Conservation (phyloP, 1,140 invertebrate species). For the Hylaeus volcanicus region DNA sequence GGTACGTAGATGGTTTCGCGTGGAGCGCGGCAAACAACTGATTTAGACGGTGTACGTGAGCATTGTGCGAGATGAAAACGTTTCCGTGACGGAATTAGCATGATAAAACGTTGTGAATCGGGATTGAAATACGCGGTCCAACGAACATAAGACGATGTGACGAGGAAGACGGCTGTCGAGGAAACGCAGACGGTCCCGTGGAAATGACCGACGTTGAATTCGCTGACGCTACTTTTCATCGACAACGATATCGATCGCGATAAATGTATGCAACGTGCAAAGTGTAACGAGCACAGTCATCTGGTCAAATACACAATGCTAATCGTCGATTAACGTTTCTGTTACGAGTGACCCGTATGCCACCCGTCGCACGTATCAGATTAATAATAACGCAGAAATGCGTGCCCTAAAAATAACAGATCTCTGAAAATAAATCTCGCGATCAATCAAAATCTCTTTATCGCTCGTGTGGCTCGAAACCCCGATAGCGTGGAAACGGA, state of each 20-base stretch:
- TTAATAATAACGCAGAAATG: slow-evolving; percentile 3
- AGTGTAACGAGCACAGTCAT: not conserved
- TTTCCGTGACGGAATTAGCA: slow-evolving; percentile 50
- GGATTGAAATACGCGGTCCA: slow-evolving; percentile 46
- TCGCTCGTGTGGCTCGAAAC: not conserved
- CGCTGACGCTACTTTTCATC: too few relatives aligned
- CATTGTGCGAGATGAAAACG: slow-evolving; percentile 51
- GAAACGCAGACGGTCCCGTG: too few relatives aligned
- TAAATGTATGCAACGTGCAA: not conserved
- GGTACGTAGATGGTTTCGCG: slow-evolving; percentile 9
- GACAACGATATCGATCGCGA: too few relatives aligned
- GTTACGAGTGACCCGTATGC: not conserved
- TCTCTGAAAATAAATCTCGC: not conserved
- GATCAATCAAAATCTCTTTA: slow-evolving; percentile 23
- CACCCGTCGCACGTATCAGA: not conserved
- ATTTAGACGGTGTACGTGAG: slow-evolving; percentile 46
- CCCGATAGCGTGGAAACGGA: not conserved
- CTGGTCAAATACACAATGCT: too few relatives aligned
- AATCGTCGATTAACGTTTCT: not conserved
- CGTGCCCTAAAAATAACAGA: slow-evolving; percentile 16
- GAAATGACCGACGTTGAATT: too few relatives aligned
- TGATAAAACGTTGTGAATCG: slow-evolving; percentile 52
- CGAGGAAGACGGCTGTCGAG: slow-evolving; percentile 33
- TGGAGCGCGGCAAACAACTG: slow-evolving; percentile 18
- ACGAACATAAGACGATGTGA: slow-evolving; percentile 52